Evolutionary conservation across 1,140 invertebrate genomes (phyloP).

Genomic region (Babylonia areolata): DNA sequence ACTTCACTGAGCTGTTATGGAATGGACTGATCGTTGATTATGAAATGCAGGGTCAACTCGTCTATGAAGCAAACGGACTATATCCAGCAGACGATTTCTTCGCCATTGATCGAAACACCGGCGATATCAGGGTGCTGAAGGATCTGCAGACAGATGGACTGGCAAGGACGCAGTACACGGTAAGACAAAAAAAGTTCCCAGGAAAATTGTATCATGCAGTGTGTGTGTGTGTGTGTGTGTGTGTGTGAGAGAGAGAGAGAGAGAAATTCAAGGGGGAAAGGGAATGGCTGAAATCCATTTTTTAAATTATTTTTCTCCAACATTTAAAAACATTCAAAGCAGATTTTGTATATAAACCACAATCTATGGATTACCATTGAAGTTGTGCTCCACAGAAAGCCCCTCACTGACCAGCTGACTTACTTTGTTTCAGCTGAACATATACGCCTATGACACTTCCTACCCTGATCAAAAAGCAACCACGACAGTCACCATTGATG

Average conservation of each 20-base stretch:
- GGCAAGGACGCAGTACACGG: not conserved
- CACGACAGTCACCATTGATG: conserved; percentile 87
- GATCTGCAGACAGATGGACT: conserved; percentile 40
- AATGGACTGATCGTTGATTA: not conserved
- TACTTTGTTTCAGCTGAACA: conserved; percentile 79
- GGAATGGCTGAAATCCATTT: too few relatives aligned
- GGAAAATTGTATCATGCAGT: too few relatives aligned
- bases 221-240: too few relatives aligned
- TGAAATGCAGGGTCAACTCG: conserved; percentile 40
- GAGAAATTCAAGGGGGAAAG: too few relatives aligned
- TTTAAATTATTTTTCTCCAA: too few relatives aligned
- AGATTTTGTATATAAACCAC: too few relatives aligned
- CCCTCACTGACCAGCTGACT: too few relatives aligned
- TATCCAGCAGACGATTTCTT: conserved; percentile 61
- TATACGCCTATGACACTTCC: conserved; percentile 90
- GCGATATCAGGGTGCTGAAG: conserved; percentile 45
- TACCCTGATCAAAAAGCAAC: conserved; percentile 89
- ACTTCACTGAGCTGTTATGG: too few relatives aligned
- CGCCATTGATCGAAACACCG: conserved; percentile 45
- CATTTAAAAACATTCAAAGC: too few relatives aligned
- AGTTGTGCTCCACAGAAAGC: too few relatives aligned
- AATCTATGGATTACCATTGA: too few relatives aligned
- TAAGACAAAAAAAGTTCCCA: not conserved
- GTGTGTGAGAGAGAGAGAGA: not conserved
- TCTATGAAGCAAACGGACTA: conserved; percentile 53